A percentile compares a stretch with the other conserved stretches of the same genome.
Conservation (phyloP, 2,113 vertebrate species). For the Paramormyrops kingsleyae region DNA sequence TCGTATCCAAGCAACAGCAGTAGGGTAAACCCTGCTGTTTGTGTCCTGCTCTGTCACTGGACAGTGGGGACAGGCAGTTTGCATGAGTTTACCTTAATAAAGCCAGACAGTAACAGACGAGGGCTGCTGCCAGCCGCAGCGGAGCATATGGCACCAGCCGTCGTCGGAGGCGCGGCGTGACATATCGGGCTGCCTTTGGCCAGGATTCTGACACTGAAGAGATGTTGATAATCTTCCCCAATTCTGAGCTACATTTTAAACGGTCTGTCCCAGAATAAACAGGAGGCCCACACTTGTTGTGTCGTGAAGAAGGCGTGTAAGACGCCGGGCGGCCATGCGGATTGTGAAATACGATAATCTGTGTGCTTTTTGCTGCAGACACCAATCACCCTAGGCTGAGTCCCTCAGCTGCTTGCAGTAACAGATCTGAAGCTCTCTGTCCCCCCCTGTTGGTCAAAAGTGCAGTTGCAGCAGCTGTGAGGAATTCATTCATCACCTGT, state of each 20-base stretch:
- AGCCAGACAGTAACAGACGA: background rate
- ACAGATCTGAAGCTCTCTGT: background rate
- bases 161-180: background rate
- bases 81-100: background rate
- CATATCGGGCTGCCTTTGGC: background rate
- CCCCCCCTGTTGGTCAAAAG: background rate
- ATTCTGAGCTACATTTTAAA: background rate
- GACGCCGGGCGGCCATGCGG: background rate
- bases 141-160: background rate
- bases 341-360: background rate
- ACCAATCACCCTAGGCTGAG: background rate
- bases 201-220: background rate
- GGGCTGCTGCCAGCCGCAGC: background rate
- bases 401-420: background rate
- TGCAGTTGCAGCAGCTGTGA: background rate
- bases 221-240: background rate
- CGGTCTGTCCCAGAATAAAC: background rate
- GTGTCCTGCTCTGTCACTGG: background rate
- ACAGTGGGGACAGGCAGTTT: background rate
- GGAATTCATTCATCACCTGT: background rate
- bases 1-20: conserved; percentile 13
- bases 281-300: background rate
- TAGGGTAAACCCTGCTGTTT: background rate
- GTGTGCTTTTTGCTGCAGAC: background rate
- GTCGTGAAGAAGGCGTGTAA: background rate